Evolutionary conservation across 2,113 vertebrate species (phyloP).

Genomic region (Ammospiza nelsoni): DNA sequence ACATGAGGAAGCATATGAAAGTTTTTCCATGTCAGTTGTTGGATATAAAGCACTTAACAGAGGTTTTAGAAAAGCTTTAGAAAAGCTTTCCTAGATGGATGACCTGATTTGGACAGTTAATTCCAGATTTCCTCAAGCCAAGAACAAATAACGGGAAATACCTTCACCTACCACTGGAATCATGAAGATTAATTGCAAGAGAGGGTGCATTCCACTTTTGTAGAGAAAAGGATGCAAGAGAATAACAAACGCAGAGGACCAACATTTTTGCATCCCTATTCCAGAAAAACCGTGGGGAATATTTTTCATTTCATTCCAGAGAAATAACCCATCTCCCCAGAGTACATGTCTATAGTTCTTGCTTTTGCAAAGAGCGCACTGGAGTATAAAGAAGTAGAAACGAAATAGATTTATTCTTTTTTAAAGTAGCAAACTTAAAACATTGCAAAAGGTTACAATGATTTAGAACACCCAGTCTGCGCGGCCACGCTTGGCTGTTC

Average conservation of each 20-base stretch:
- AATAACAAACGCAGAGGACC: neutral
- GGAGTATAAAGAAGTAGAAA: conserved; percentile 41
- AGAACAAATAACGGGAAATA: neutral
- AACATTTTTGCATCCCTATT: neutral
- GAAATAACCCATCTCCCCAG: neutral
- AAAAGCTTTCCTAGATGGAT: neutral
- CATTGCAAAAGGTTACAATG: conserved; percentile 66
- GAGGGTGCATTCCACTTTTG: neutral
- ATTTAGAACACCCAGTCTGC: conserved; percentile 60
- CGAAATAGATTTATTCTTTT: conserved; percentile 25
- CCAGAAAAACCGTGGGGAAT: neutral
- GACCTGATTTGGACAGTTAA: conserved; percentile 21
- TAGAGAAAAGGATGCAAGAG: neutral
- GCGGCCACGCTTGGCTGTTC: conserved; percentile 63
- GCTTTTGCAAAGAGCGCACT: neutral
- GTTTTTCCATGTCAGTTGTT: neutral
- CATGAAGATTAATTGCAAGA: neutral
- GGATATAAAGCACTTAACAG: neutral
- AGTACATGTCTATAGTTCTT: neutral
- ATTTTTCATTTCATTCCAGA: conserved; percentile 1
- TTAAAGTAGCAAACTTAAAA: conserved; percentile 63
- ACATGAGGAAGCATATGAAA: neutral
- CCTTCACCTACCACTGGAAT: neutral
- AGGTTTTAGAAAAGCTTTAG: neutral
- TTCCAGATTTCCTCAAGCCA: conserved; percentile 1